phyloP scores from a whole-genome alignment of 2,797 vertebrate genomes.

The Xerus rutilus region DNA sequence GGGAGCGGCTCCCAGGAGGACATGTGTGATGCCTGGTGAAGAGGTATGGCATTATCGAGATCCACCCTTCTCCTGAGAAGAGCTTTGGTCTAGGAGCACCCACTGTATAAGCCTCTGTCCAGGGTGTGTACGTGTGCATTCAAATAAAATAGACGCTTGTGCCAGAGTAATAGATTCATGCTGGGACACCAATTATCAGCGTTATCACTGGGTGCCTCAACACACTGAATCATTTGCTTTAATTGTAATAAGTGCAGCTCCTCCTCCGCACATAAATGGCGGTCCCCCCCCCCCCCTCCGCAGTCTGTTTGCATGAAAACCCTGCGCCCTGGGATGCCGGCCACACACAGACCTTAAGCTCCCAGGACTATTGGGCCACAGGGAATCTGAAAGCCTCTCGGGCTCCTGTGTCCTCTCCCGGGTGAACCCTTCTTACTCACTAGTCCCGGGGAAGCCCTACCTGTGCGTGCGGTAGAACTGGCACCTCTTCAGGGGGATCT shows the following conservation, averaged over 20 bases:
- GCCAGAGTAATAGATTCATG: not conserved
- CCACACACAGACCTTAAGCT: not conserved
- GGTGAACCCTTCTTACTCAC: rapidly evolving
- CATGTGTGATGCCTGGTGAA: rapidly evolving
- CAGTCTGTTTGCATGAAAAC: not conserved
- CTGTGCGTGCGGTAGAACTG: slow-evolving; percentile 94
- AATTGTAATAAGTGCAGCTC: not conserved
- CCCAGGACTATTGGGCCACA: not conserved
- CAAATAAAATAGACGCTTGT: not conserved
- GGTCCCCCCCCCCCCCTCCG: not conserved
- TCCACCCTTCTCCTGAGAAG: no score
- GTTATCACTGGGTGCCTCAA: not conserved
- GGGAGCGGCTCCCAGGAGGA: no score
- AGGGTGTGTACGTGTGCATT: no score
- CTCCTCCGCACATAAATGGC: not conserved
- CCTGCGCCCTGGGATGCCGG: not conserved
- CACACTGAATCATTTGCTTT: not conserved
- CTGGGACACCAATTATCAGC: not conserved
- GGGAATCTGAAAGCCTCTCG: slow-evolving; percentile 26
- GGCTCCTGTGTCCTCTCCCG: not conserved
- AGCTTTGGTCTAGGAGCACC: not conserved
- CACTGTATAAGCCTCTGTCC: no score
- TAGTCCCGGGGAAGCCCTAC: slow-evolving; percentile 85
- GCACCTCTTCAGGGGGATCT: slow-evolving; percentile 97
- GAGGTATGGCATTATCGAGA: rapidly evolving